Base-by-base conservation (phyloP, 2,113 vertebrate species). In the Stercorarius parasiticus region DNA sequence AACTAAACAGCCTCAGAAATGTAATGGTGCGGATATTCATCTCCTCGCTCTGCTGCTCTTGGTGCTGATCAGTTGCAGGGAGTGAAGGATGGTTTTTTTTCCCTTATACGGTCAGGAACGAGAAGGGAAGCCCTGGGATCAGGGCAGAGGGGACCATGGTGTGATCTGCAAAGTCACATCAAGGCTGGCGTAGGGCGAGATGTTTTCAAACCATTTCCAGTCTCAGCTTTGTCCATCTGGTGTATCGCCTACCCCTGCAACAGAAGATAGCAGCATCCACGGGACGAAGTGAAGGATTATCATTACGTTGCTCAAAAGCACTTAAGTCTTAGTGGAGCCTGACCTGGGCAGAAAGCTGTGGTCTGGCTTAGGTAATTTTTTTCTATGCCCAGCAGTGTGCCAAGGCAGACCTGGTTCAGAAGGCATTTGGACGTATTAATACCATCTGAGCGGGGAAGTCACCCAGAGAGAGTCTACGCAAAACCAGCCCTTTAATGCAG, bases 1-100 rank as follows among this genome's bases (percentile, higher is more conserved):
- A 90, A 40, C 21, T 40, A 32, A 47, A 80, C 17, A 66, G 20
- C 14, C 55, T 79, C 29, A 78, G 38, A 88, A 86, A 38, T 8
- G 15, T 59, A 55, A 32, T 0, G 5, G 15, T 27, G 11, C 8
- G 14, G 55, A 13, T 62, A 47, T 66, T 80, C 12, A 64, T 61
- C n/a, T 70, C 32, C n/a, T 26, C 0, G 0, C 6, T n/a, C 26
- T 55, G 17, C 18, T 59, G 65, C 38, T 72, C 7, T 69, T 66
- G 17, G 18, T 84, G 64, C 21, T 50, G 42, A 26, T 84, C 17
- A 34, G 2, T 65, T 17, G 11, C 14, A 17, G 29, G 15, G 27
- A 55, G 17, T 6, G 14, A 70, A 61, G 52, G 20, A n/a, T 34
- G 4, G 10, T 22, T 1, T 69, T 80, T 87, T 80, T 88, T 55